Evolutionary conservation across 2,113 vertebrate species (phyloP).

Genomic region (Trinectes maculatus): DNA sequence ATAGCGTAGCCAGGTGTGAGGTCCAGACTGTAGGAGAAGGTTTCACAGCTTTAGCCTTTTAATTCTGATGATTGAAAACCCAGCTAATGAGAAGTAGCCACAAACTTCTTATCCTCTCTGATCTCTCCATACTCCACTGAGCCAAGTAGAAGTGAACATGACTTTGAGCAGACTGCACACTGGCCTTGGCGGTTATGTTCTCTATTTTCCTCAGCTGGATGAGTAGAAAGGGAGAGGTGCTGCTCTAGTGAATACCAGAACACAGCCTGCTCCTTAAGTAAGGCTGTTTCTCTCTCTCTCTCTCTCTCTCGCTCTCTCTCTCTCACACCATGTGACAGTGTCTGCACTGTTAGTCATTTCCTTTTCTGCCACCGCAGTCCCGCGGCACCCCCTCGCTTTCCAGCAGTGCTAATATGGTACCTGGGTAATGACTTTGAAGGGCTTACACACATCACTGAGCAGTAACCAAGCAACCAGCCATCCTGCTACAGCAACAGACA

Average conservation of each 20-base stretch:
- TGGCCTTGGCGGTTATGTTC: constrained; percentile 9
- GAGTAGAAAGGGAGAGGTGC: constrained; percentile 5
- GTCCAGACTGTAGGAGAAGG: too few relatives aligned
- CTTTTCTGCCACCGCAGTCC: too few relatives aligned
- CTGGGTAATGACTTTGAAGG: constrained; percentile 70
- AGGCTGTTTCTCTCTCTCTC: background rate
- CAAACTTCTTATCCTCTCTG: constrained; percentile 19
- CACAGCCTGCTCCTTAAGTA: constrained; percentile 12
- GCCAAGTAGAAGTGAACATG: constrained; percentile 25
- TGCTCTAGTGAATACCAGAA: constrained; percentile 14
- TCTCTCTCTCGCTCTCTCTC: constrained; percentile 2
- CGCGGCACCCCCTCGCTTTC: constrained; percentile 25
- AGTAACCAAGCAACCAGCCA: constrained; percentile 72
- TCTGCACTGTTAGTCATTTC: too few relatives aligned
- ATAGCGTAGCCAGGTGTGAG: background rate
- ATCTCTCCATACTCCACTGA: constrained; percentile 15
- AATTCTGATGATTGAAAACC: constrained; percentile 10
- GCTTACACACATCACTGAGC: constrained; percentile 65
- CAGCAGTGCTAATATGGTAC: constrained; percentile 62
- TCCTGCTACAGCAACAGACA: constrained; percentile 50
- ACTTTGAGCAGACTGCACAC: constrained; percentile 10
- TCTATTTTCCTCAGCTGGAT: constrained; percentile 37
- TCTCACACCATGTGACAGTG: background rate
- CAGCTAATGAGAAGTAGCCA: constrained; percentile 4
- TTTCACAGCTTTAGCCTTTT: background rate